Conservation (phyloP, 2,797 vertebrate species). For the Knipowitschia caucasica region DNA sequence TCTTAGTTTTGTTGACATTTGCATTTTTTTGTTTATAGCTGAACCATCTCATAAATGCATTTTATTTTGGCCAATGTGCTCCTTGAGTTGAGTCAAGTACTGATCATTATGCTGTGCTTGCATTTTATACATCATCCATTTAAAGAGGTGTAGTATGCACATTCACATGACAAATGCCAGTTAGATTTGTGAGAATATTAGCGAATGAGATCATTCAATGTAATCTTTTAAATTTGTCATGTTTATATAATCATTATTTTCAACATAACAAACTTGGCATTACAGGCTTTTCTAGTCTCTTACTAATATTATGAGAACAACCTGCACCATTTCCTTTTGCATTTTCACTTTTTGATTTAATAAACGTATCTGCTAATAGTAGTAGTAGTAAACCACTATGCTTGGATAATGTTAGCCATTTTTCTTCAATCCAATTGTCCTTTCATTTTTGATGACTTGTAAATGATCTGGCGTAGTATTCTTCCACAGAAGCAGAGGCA, state of each 20-base stretch:
- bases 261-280: conserved; percentile 6
- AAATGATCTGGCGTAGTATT: not conserved
- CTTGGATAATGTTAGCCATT: not conserved
- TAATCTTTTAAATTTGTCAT: conserved; percentile 17
- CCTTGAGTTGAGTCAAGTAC: conserved; percentile 38
- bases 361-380: conserved; percentile 13
- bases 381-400: not conserved
- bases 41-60: conserved; percentile 11
- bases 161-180: conserved; percentile 9
- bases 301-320: conserved; percentile 16
- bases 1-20: not conserved
- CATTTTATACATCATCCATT: conserved; percentile 70
- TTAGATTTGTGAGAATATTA: not conserved
- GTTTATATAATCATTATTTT: conserved; percentile 21
- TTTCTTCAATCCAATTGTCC: not conserved
- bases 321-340: conserved; percentile 4
- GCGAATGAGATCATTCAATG: not conserved
- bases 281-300: conserved; percentile 13
- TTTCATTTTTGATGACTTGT: conserved; percentile 3
- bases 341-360: conserved; percentile 25
- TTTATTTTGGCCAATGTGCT: conserved; percentile 6
- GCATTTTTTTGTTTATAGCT: conserved; percentile 7
- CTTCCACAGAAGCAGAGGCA: not conserved
- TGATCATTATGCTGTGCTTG: conserved; percentile 56
- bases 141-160: conserved; percentile 46